Conservation (phyloP, 2,888 invertebrate genomes). For the Mactromeris polynyma region DNA sequence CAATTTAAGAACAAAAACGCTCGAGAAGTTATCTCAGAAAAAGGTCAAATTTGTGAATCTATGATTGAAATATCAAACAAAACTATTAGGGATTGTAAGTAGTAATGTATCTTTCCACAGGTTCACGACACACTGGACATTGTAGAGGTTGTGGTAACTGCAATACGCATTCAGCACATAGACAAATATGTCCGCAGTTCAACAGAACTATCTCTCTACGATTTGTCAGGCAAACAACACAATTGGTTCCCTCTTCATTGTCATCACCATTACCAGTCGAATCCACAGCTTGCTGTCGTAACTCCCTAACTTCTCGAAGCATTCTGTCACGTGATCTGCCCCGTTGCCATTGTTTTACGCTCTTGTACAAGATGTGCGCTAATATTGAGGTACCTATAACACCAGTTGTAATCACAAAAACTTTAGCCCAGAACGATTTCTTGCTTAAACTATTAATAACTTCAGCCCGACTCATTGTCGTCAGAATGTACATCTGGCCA, state of each 20-base stretch:
- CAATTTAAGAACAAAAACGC: too few species aligned
- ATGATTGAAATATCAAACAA: background rate
- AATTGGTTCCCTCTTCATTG: slow-evolving; percentile 88
- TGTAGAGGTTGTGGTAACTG: slow-evolving; percentile 89
- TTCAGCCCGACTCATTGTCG: slow-evolving; percentile 92
- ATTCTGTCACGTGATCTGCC: slow-evolving; percentile 55
- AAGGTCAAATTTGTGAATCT: too few species aligned
- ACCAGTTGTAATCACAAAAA: slow-evolving; percentile 89
- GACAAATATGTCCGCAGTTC: slow-evolving; percentile 96
- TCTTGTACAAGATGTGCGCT: slow-evolving; percentile 88
- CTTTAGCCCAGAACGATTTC: slow-evolving; percentile 89
- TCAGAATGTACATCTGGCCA: slow-evolving; percentile 92
- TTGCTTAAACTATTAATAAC: slow-evolving; percentile 92
- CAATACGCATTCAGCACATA: slow-evolving; percentile 95
- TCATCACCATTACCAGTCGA: slow-evolving; percentile 24
- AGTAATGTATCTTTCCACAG: slow-evolving; percentile 91
- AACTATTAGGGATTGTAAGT: slow-evolving; percentile 74
- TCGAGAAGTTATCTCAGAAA: too few species aligned
- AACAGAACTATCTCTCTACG: slow-evolving; percentile 95
- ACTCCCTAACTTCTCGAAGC: slow-evolving; percentile 63
- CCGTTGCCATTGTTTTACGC: slow-evolving; percentile 84
- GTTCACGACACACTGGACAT: slow-evolving; percentile 94
- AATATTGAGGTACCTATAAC: slow-evolving; percentile 89
- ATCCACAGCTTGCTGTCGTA: slow-evolving; percentile 25
- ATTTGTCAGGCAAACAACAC: slow-evolving; percentile 95